phyloP scores from a whole-genome alignment of 2,113 vertebrate genomes.

The Malurus melanocephalus region DNA sequence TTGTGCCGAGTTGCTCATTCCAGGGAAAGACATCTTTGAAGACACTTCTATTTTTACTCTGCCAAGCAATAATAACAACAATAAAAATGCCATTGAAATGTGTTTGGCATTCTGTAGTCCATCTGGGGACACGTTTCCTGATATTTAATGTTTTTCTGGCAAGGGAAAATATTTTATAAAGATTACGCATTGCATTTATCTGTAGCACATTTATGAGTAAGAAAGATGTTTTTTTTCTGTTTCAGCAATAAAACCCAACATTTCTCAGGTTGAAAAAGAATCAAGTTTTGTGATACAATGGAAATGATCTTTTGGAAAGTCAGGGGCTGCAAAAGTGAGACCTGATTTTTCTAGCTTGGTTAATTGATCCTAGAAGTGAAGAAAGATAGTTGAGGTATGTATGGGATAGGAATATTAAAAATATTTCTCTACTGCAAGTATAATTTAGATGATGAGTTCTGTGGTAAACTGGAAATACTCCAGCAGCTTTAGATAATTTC shows the following conservation, averaged over 20 bases:
- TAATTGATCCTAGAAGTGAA: neutral
- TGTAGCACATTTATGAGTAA: neutral
- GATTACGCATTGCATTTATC: neutral
- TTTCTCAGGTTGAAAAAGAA: neutral
- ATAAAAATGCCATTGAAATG: neutral
- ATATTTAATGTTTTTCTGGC: neutral
- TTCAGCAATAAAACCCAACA: neutral
- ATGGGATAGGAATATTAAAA: neutral
- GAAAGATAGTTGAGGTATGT: neutral
- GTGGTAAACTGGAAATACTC: neutral
- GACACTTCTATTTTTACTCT: neutral
- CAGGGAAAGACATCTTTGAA: constrained; percentile 2
- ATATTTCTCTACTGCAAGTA: neutral
- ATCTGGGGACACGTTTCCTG: neutral
- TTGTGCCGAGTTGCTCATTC: neutral
- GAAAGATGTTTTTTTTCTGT: neutral
- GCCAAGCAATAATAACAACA: neutral
- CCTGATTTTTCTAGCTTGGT: neutral
- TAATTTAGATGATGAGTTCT: neutral
- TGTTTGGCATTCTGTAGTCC: neutral
- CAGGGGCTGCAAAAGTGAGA: neutral
- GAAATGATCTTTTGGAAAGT: neutral
- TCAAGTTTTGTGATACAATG: neutral
- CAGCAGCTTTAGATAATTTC: neutral
- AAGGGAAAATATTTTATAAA: neutral